Conservation (phyloP, 1,140 invertebrate genomes). For the Drosophila nannoptera region DNA sequence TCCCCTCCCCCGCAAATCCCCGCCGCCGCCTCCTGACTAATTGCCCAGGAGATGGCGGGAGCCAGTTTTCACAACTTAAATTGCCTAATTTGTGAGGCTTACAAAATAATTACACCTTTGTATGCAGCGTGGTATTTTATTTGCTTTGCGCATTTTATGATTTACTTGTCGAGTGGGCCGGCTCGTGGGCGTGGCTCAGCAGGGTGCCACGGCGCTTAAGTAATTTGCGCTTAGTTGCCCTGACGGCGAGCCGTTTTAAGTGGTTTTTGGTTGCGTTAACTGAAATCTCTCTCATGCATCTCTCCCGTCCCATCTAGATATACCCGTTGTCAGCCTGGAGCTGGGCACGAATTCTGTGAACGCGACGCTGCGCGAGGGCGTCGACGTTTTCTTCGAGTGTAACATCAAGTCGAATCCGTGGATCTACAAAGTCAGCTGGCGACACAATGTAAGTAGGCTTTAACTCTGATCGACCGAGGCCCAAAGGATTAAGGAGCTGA, state of each 20-base stretch:
- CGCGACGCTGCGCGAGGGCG: conserved; percentile 88
- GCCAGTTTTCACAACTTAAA: conserved; percentile 57
- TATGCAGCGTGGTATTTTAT: conserved; percentile 30
- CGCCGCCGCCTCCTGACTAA: conserved; percentile 4
- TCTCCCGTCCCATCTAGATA: conserved; percentile 81
- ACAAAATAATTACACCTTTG: conserved; percentile 71
- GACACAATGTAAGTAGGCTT: conserved; percentile 86
- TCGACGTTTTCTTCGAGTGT: conserved; percentile 94
- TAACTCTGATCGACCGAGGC: too few relatives aligned
- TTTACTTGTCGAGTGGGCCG: conserved; percentile 15
- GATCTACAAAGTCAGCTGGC: conserved; percentile 91
- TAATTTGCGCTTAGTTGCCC: conserved; percentile 34
- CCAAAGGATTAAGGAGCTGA: too few relatives aligned
- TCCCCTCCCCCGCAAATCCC: conserved; percentile 22
- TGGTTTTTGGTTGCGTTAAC: neutral
- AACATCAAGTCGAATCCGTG: conserved; percentile 93
- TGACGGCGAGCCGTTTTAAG: conserved; percentile 2
- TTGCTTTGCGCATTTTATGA: conserved; percentile 47
- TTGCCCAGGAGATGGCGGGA: too few relatives aligned
- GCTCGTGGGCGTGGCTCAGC: neutral
- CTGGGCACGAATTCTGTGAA: conserved; percentile 89
- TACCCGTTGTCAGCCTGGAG: conserved; percentile 87
- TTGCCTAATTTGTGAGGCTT: conserved; percentile 77
- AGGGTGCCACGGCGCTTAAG: conserved; percentile 23
- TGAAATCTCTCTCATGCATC: neutral